These are phyloP conservation scores for Prorops nasuta DNA, from an alignment of 1,140 invertebrate genomes.

Conservation along the genomic window DNA sequence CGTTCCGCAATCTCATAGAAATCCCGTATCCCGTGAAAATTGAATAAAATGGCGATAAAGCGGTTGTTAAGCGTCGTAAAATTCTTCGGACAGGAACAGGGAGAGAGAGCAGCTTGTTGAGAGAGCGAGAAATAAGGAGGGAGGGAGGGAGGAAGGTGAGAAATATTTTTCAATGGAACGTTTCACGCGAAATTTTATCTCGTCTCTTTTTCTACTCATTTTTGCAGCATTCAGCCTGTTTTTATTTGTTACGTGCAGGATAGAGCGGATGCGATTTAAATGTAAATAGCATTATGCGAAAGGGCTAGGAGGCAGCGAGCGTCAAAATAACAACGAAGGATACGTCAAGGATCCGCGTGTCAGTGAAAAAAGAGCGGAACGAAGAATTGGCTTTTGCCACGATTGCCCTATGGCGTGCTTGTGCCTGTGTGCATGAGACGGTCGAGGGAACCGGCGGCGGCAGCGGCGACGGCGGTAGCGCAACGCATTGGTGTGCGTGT, in stretches of 20 bases:
- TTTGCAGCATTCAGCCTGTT: constrained; percentile 32
- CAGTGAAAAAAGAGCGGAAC: neutral
- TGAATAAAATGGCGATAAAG: too few species aligned
- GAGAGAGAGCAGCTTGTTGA: constrained; percentile 17
- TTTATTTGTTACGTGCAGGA: neutral
- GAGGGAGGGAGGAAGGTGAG: neutral
- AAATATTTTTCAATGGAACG: too few species aligned
- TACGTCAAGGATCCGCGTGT: neutral
- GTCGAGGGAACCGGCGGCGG: too few species aligned
- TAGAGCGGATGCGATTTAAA: neutral
- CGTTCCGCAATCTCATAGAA: too few species aligned
- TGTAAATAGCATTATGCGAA: neutral
- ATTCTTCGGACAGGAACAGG: constrained; percentile 18
- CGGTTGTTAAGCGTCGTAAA: too few species aligned
- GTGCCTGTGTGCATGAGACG: too few species aligned
- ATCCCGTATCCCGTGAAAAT: too few species aligned
- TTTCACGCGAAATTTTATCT: neutral
- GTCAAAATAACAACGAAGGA: neutral
- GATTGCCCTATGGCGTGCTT: too few species aligned
- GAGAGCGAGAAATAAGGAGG: constrained; percentile 9
- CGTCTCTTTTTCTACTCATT: constrained; percentile 33
- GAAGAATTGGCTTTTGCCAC: neutral
- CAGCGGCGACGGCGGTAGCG: too few species aligned
- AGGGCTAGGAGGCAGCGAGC: neutral
- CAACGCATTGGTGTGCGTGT: too few species aligned